phyloP scores from a whole-genome alignment of 2,797 vertebrate genomes.

The Ibycter americanus region DNA sequence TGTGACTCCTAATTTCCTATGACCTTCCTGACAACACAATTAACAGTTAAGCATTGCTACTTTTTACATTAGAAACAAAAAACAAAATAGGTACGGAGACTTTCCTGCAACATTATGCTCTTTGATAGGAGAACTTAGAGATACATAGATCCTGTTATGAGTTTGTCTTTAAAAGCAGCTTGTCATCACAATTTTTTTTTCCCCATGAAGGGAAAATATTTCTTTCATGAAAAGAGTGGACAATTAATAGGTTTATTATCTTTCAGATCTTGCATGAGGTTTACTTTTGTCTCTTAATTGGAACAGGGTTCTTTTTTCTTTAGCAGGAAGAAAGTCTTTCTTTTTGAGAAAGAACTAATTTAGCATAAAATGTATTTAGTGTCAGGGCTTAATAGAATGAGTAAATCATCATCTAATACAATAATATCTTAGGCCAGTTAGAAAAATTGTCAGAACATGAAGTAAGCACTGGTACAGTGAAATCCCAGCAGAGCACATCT shows the following conservation, averaged over 20 bases:
- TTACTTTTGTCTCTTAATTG: not conserved
- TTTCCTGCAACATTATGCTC: not conserved
- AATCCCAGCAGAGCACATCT: slow-evolving; percentile 13
- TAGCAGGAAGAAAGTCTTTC: not conserved
- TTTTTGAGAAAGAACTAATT: slow-evolving; percentile 25
- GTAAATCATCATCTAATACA: slow-evolving; percentile 41
- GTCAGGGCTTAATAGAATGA: slow-evolving; percentile 47
- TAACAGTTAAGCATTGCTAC: not conserved
- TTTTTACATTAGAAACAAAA: not conserved
- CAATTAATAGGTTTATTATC: not conserved
- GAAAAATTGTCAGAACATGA: slow-evolving; percentile 32
- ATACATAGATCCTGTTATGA: not conserved
- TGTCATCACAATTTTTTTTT: not conserved
- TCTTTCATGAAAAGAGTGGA: not conserved
- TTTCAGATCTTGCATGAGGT: not conserved
- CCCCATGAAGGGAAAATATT: not conserved
- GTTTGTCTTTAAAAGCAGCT: not conserved
- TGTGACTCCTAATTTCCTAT: not conserved
- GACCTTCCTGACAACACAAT: not conserved
- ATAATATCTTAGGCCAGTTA: slow-evolving; percentile 32
- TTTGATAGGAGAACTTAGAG: not conserved
- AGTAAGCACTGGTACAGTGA: not conserved
- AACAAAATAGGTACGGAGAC: not conserved
- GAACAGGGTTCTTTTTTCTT: not conserved
- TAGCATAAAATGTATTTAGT: slow-evolving; percentile 44